Percentiles rank a stretch among this genome's conserved stretches.
Evolutionary conservation across 2,113 vertebrate genomes (phyloP).

Genomic region (Ivindomyrus marchei): DNA sequence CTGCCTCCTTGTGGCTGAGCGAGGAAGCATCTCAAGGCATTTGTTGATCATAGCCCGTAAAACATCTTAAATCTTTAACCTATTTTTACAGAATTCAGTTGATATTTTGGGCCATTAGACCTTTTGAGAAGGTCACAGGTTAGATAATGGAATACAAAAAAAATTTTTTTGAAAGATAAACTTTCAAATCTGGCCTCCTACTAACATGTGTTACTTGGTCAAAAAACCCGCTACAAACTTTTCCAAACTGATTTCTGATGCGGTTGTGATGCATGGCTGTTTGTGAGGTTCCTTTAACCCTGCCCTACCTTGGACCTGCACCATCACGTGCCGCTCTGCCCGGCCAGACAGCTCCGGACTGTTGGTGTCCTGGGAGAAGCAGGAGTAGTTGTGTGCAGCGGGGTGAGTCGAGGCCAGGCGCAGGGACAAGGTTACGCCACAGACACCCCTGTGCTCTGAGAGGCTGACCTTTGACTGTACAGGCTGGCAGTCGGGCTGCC

Average conservation of each 20-base stretch:
- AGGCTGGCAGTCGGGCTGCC: neutral
- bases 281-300: neutral
- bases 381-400: conserved; percentile 44
- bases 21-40: neutral
- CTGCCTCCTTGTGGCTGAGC: neutral
- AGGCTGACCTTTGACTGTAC: neutral
- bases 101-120: neutral
- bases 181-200: neutral
- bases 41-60: neutral
- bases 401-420: conserved; percentile 37
- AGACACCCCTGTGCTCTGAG: conserved; percentile 22
- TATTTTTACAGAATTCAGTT: neutral
- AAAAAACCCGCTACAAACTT: neutral
- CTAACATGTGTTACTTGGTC: neutral
- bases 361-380: conserved; percentile 42
- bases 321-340: conserved; percentile 33
- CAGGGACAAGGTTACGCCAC: conserved; percentile 38
- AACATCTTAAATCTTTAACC: neutral
- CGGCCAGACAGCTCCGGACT: conserved; percentile 27
- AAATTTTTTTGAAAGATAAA: neutral
- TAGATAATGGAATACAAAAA: neutral
- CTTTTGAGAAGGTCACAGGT: neutral
- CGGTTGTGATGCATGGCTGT: neutral
- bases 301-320: conserved; percentile 45
- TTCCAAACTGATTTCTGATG: neutral